Percentiles rank a stretch among this genome's conserved stretches.
phyloP scores from a whole-genome alignment of 2,888 invertebrate genomes.

The Monoplex corrugatus region DNA sequence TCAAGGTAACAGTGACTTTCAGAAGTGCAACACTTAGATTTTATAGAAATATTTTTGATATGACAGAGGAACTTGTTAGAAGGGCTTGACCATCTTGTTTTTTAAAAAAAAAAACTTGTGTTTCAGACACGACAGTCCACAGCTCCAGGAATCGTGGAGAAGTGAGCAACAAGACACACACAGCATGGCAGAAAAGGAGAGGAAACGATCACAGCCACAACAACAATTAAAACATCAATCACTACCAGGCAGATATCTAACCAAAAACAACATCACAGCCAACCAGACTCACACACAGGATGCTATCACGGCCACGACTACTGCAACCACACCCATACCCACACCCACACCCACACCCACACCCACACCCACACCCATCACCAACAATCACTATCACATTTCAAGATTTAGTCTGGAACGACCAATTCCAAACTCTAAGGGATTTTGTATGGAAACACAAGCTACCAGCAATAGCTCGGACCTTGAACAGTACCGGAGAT shows the following conservation, averaged over 20 bases:
- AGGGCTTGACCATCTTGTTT: no score
- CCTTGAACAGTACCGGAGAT: not conserved
- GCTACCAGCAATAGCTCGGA: not conserved
- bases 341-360: not conserved
- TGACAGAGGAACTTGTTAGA: no score
- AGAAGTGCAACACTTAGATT: no score
- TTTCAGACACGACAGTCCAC: no score
- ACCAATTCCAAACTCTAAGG: not conserved
- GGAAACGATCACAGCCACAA: not conserved
- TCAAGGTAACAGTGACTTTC: no score
- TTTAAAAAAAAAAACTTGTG: no score
- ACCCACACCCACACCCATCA: not conserved
- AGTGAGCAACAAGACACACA: no score
- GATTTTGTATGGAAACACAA: conserved; percentile 12
- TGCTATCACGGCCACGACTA: no score
- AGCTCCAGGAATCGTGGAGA: no score
- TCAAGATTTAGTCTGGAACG: not conserved
- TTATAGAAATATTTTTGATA: no score
- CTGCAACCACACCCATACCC: not conserved
- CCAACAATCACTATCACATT: no score
- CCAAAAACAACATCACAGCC: not conserved
- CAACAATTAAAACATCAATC: not conserved
- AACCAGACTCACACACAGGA: not conserved
- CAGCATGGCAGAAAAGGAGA: not conserved
- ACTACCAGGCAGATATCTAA: no score